These are phyloP conservation scores for Lapara coniferarum DNA, from an alignment of 2,888 invertebrate species.

Conservation along the genomic window DNA sequence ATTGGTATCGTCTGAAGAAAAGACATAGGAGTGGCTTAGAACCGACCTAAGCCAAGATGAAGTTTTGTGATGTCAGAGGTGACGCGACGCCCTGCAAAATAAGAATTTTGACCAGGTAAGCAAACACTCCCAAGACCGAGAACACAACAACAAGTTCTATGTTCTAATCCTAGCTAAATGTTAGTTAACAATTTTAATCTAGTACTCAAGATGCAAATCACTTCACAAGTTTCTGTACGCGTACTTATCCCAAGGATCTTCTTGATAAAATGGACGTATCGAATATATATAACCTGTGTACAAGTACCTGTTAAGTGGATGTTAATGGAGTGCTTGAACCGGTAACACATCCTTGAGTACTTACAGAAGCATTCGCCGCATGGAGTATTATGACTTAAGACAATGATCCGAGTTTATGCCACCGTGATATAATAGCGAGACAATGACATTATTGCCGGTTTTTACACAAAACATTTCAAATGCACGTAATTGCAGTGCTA, in stretches of 20 bases:
- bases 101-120: neutral
- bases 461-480: slow-evolving; percentile 19
- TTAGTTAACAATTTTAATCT: slow-evolving; percentile 14
- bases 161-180: neutral
- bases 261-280: slow-evolving; percentile 4
- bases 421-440: slow-evolving; percentile 36
- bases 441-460: slow-evolving; percentile 42
- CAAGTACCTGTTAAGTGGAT: slow-evolving; percentile 2
- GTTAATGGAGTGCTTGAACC: slow-evolving; percentile 6
- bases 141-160: neutral
- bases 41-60: neutral
- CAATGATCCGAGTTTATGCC: slow-evolving; percentile 34
- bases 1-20: no score
- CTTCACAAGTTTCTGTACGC: slow-evolving; percentile 4
- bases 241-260: slow-evolving; percentile 8
- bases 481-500: slow-evolving; percentile 15
- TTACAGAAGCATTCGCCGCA: neutral
- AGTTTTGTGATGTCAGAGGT: neutral
- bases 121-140: neutral
- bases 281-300: slow-evolving; percentile 4
- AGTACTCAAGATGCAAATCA: slow-evolving; percentile 10
- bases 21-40: no score
- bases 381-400: neutral
- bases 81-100: neutral
- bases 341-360: slow-evolving; percentile 5